Conservation (phyloP, 2,888 invertebrate species). For the Ormyrus nitidulus region DNA sequence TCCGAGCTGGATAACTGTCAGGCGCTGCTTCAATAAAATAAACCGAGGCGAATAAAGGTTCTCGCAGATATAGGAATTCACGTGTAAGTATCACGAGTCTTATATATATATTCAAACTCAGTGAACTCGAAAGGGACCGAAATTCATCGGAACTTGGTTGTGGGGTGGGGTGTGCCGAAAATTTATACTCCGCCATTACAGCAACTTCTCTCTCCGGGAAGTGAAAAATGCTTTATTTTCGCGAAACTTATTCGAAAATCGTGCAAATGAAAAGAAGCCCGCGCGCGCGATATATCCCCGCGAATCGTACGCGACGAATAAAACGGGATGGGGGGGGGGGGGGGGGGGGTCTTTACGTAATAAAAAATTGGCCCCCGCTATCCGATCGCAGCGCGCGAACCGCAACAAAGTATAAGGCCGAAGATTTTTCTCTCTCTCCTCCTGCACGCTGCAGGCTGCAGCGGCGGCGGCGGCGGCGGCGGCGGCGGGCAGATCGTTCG, state of each 20-base stretch:
- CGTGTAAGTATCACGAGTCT: neutral
- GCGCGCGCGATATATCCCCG: neutral
- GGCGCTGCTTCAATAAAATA: too few species aligned
- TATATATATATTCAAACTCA: conserved; percentile 6
- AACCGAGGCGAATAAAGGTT: too few species aligned
- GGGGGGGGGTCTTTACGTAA: conserved; percentile 21
- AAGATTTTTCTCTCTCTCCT: conserved; percentile 41
- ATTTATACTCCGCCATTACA: conserved; percentile 32
- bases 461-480: neutral
- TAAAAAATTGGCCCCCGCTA: conserved; percentile 37
- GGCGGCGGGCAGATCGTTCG: conserved; percentile 25
- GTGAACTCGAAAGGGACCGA: conserved; percentile 23
- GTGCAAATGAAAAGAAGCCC: conserved; percentile 9
- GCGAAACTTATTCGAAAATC: neutral
- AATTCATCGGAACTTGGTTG: conserved; percentile 31
- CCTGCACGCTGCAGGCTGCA: neutral
- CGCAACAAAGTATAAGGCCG: conserved; percentile 41
- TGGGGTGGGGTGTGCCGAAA: neutral
- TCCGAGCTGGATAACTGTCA: too few species aligned
- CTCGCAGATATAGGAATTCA: neutral
- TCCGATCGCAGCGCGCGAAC: conserved; percentile 27
- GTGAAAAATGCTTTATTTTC: neutral
- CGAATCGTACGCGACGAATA: neutral
- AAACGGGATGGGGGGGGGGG: neutral
- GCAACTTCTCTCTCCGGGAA: conserved; percentile 5